Conservation (phyloP, 2,797 vertebrate genomes). For the Streptopelia turtur region DNA sequence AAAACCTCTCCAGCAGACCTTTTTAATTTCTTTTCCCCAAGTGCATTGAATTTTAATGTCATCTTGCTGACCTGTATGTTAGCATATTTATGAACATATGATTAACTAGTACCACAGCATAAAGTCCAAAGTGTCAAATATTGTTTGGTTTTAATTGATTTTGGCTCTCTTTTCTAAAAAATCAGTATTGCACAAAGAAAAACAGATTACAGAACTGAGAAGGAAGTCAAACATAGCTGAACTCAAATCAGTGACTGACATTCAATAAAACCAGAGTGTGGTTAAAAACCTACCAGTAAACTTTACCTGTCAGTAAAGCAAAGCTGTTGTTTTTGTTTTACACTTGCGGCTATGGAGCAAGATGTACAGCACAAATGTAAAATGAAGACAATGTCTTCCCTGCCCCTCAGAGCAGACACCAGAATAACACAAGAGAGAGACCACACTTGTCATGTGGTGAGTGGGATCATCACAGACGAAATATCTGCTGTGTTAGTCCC, state of each 20-base stretch:
- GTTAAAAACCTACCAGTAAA: not conserved
- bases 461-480: not conserved
- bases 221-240: not conserved
- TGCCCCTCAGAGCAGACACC: not conserved
- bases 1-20: conserved; percentile 69
- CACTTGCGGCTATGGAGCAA: not conserved
- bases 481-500: rapidly evolving
- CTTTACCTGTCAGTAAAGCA: not conserved
- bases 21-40: conserved; percentile 76
- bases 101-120: conserved; percentile 64
- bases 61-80: conserved; percentile 70
- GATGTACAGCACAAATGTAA: not conserved
- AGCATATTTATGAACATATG: conserved; percentile 73
- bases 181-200: not conserved
- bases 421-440: not conserved
- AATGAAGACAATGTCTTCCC: not conserved
- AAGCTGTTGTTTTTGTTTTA: not conserved
- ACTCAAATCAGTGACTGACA: not conserved
- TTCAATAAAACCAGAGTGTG: not conserved
- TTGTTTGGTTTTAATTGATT: conserved; percentile 69
- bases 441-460: rapidly evolving
- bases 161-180: conserved; percentile 54
- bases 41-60: conserved; percentile 71
- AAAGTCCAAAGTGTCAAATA: conserved; percentile 35
- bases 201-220: not conserved